phyloP scores from a whole-genome alignment of 2,888 invertebrate species.

The Synanthedon andrenaeformis region DNA sequence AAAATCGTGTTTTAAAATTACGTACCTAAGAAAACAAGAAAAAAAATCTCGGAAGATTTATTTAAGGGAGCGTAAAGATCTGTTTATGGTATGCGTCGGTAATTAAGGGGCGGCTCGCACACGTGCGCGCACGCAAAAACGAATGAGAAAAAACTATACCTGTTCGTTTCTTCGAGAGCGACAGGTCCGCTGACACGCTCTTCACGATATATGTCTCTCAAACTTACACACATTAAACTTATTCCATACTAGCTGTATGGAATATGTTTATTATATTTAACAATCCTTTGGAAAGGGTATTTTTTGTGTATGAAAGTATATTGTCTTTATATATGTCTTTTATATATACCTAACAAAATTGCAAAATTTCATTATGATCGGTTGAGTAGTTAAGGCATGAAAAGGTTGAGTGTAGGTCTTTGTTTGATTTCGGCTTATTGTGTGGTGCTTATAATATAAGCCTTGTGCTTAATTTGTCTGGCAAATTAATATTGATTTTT shows the following conservation, averaged over 20 bases:
- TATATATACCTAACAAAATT: too few species aligned
- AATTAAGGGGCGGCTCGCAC: conserved; percentile 67
- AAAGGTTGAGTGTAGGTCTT: too few species aligned
- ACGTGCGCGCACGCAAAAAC: conserved; percentile 65
- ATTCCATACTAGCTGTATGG: not conserved
- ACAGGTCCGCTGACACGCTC: conserved; percentile 67
- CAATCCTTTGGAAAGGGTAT: too few species aligned
- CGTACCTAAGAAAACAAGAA: conserved; percentile 60
- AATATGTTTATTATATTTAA: not conserved
- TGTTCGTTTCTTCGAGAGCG: conserved; percentile 52
- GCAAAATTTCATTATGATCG: too few species aligned
- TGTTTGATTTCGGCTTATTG: too few species aligned
- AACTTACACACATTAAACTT: conserved; percentile 22
- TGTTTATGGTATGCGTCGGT: conserved; percentile 71
- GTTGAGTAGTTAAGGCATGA: too few species aligned
- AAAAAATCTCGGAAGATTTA: conserved; percentile 57
- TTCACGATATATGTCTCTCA: conserved; percentile 34
- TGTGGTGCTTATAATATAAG: too few species aligned
- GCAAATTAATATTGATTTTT: too few species aligned
- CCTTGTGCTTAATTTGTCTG: too few species aligned
- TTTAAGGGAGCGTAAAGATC: conserved; percentile 71
- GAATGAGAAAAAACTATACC: conserved; percentile 59
- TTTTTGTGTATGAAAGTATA: too few species aligned
- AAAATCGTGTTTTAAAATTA: conserved; percentile 55
- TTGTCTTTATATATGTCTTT: too few species aligned